Percentiles rank a stretch among this genome's conserved stretches.
Evolutionary conservation across 1,140 invertebrate species (phyloP).

Genomic region (Nephila pilipes): DNA sequence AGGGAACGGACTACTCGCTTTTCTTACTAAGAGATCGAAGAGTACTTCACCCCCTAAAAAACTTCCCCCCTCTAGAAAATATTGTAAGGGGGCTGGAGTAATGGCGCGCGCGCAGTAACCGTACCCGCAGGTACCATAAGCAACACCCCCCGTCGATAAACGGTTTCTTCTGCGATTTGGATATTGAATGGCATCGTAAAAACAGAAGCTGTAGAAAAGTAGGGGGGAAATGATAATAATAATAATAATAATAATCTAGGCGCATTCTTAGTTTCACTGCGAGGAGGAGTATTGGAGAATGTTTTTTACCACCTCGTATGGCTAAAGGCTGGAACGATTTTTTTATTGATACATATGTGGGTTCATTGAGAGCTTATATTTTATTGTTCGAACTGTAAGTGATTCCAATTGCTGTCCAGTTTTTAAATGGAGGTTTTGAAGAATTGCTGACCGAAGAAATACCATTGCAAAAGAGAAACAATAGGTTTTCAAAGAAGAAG

Average conservation of each 20-base stretch:
- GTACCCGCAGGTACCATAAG: constrained; percentile 75
- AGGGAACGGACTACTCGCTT: constrained; percentile 49
- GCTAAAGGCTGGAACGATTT: constrained; percentile 20
- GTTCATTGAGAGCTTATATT: constrained; percentile 39
- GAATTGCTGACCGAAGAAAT: not conserved
- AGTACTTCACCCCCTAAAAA: not conserved
- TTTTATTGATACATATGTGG: constrained; percentile 61
- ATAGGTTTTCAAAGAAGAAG: too few relatives aligned
- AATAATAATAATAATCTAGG: constrained; percentile 36
- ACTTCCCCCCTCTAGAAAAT: not conserved
- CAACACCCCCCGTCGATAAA: constrained; percentile 64
- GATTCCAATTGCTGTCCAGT: not conserved
- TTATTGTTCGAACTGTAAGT: constrained; percentile 27
- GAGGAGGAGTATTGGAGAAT: not conserved
- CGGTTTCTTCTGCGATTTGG: constrained; percentile 59
- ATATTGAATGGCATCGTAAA: constrained; percentile 71
- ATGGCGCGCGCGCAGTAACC: constrained; percentile 51
- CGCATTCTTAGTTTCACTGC: not conserved
- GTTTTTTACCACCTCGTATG: constrained; percentile 35
- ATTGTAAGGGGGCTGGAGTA: not conserved
- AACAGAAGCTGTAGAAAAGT: constrained; percentile 57
- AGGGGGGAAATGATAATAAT: constrained; percentile 29
- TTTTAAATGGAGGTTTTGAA: not conserved
- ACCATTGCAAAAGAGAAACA: not conserved
- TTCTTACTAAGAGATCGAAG: constrained; percentile 35